Evolutionary conservation across 2,797 vertebrate species (phyloP), one percentile per base, ranked within the genome.

Genomic region (Myotis myotis): DNA sequence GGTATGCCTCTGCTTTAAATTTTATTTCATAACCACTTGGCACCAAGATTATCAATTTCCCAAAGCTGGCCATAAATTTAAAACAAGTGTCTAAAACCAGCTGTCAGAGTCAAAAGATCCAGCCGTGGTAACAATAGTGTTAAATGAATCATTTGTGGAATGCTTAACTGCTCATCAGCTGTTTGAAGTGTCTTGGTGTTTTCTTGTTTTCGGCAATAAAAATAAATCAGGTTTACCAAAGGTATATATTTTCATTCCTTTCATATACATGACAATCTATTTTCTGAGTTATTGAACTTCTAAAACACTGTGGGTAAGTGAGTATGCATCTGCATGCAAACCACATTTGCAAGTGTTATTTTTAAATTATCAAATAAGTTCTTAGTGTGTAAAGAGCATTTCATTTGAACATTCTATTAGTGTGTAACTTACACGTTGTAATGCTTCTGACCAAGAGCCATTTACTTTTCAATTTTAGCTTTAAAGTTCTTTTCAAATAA

Each of bases 11-110:
- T 92, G 91, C 86, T 96, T 91, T 89, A 93, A 92, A 75, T 89
- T 96, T 95, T 92, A 76, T 87, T 78, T 94, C 78, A 12, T 82
- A 96, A 94, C 57, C 12, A 13, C 12, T 95, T 96, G 92, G 81
- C 95, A 96, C 41, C 55, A 86, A 87, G 68, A 93, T 94, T 95
- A 96, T 80, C 83, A 90, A 6, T 94, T 92, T 95, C 91, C 89
- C 75, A 97, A 95, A 96, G 96, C 44, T 93, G 92, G 82, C 94
- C 97, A 91, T 85, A 92, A 96, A 96, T 96, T 98, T 97, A 95
- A 89, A 97, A 84, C 91, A 95, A 97, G 96, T 95, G 89, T 72
- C 20, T 88, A 74, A 96, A 98, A 96, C 90, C 92, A 78, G 94
- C 74, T 93, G 94, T 97, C 97, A 96, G 57, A 87, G 64, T 95